Percentiles rank a stretch among this genome's conserved stretches.
phyloP scores from a whole-genome alignment of 2,113 vertebrate species.

The Actinemys pallida region DNA sequence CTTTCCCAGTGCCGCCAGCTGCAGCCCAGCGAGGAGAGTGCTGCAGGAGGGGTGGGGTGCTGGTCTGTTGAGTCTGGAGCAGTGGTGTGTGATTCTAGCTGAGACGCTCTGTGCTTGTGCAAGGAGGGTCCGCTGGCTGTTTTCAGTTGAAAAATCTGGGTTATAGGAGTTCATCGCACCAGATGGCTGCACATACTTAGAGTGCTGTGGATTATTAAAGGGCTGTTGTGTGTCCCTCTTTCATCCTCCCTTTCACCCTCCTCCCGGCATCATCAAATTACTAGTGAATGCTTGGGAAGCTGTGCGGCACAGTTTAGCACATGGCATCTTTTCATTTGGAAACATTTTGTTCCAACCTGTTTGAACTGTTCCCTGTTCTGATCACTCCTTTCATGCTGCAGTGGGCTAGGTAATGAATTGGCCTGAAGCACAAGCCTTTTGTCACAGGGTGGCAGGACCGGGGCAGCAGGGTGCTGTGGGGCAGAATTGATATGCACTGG shows the following conservation, averaged over 20 bases:
- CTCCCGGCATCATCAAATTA: conserved; percentile 52
- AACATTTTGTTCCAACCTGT: conserved; percentile 15
- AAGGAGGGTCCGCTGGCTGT: conserved; percentile 18
- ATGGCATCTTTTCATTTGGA: background rate
- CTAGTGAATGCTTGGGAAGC: conserved; percentile 33
- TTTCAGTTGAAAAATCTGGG: conserved; percentile 61
- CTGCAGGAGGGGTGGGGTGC: background rate
- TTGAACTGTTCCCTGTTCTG: background rate
- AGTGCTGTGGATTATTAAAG: conserved; percentile 73
- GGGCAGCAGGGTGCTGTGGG: no score
- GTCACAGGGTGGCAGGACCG: background rate
- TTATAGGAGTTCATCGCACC: conserved; percentile 65
- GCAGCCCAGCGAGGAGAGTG: background rate
- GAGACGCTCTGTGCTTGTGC: background rate
- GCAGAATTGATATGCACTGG: no score
- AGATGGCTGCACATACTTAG: conserved; percentile 65
- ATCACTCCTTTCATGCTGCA: background rate
- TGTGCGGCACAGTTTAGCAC: background rate
- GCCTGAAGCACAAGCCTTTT: background rate
- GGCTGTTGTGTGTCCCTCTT: conserved; percentile 60
- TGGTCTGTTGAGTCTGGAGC: background rate
- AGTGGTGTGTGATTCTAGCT: background rate
- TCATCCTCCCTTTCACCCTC: conserved; percentile 59
- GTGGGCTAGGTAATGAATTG: rapidly evolving
- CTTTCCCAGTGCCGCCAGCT: background rate